Percentiles rank a stretch among this genome's conserved stretches.
Conservation (phyloP, 2,888 invertebrate genomes). For the Erynnis tages region DNA sequence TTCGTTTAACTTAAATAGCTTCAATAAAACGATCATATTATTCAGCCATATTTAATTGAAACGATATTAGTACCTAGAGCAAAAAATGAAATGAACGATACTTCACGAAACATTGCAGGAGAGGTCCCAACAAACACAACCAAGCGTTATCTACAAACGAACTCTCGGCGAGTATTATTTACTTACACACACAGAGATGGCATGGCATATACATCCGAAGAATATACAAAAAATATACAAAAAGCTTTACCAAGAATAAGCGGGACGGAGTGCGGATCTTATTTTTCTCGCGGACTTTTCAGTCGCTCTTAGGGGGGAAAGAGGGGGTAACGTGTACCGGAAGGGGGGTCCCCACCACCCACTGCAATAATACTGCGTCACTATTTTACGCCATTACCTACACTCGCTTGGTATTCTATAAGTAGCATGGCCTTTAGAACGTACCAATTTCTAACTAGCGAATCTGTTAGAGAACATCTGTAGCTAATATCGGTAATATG, state of each 20-base stretch:
- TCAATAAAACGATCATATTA: too few relatives aligned
- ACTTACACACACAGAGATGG: slow-evolving; percentile 59
- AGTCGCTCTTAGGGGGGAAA: slow-evolving; percentile 67
- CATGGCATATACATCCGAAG: slow-evolving; percentile 45
- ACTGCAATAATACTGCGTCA: slow-evolving; percentile 83
- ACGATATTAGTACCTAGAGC: too few relatives aligned
- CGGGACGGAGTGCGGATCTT: slow-evolving; percentile 79
- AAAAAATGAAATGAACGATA: background rate
- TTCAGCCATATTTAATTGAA: too few relatives aligned
- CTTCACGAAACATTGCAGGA: background rate
- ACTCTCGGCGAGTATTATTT: slow-evolving; percentile 47
- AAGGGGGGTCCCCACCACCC: slow-evolving; percentile 59
- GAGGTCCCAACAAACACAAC: background rate
- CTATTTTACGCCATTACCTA: slow-evolving; percentile 83
- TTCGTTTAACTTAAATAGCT: too few relatives aligned
- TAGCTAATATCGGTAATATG: slow-evolving; percentile 22
- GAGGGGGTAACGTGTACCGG: slow-evolving; percentile 40
- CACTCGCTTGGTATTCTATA: slow-evolving; percentile 81
- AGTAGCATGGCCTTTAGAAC: slow-evolving; percentile 68
- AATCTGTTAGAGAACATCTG: slow-evolving; percentile 16
- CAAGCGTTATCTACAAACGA: slow-evolving; percentile 1
- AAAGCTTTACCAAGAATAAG: slow-evolving; percentile 78
- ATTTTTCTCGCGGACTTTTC: slow-evolving; percentile 82
- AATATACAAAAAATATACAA: slow-evolving; percentile 74
- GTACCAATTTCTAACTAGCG: slow-evolving; percentile 42